Base-by-base conservation (phyloP, 30 jellyfish, hydroid and myxozoan species). In the Pseudorhiza aurosa region DNA sequence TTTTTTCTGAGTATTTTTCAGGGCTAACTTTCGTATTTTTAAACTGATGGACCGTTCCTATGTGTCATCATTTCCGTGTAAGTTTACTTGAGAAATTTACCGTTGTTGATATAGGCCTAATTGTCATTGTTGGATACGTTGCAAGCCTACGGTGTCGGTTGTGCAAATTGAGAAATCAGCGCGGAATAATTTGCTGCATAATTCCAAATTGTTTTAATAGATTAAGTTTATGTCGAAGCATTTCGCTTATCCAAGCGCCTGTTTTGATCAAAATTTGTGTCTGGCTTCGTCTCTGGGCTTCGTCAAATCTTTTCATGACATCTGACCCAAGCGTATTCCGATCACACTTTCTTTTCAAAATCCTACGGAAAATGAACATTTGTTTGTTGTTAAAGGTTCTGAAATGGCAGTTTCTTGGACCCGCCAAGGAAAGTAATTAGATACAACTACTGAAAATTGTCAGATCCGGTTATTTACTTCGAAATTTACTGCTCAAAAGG, bases 61-160 rank as follows among this genome's bases (percentile, higher is more conserved):
- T 12, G 24, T 19, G 4, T 17, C 67, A n/a, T 17, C 67, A 53
- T 53, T 53, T 53, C 67, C 67, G 67, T 53, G 67, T 53, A 53
- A 6, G 12, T 14, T 53, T 22, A 53, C 24, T n/a, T n/a, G 39
- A 17, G 4, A 6, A 19, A 53, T 5, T 53, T 17, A 19, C 67
- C 39, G 36, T 53, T 53, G 67, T 53, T 53, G 67, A 53, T 53
- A 53, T 53, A 53, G 67, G 67, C 67, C 67, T 53, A 53, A 8
- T 3, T 53, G 30, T 19, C 8, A n/a, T 1, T 7, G 36, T 53
- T 53, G n/a, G 67, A 53, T 53, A 14, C 67, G 36, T 5, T 53
- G 36, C 22, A n/a, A 4, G 67, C 67, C n/a, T 8, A 1, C 24
- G 5, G 1, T 18, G 19, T n/a, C 36, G 12, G 36, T 1, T 7